Base-by-base conservation (phyloP, 2,888 invertebrate species). In the Cephus pulcher region DNA sequence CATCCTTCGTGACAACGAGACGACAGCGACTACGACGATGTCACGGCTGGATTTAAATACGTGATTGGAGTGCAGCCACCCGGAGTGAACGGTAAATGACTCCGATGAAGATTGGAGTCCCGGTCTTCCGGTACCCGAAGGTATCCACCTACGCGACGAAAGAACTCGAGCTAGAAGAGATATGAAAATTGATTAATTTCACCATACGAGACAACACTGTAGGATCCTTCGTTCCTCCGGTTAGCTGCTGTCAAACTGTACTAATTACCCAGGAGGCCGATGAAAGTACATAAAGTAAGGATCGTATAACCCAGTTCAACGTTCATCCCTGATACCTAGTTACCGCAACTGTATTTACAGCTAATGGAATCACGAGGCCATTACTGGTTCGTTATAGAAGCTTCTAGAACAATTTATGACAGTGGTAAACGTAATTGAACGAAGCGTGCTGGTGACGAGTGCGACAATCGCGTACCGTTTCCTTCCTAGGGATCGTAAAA, bases 381-480 rank as follows among this genome's bases (percentile, higher is more conserved):
- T 71, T 71, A 71, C 71, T 71, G 30, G 71, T 71, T 71, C 71
- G 71, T 71, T 71, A 71, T 34, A 71, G 71, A 32, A n/a, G 71
- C 30, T 71, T 71, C 71, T 3, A 71, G 30, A 30, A 71, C 71
- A 71, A 71, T 71, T 71, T 71, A 71, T 34, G 34, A 34, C 71
- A 32, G 71, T n/a, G 71, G 71, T 71, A 30, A 71, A 71, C 30
- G 12, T 71, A 71, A 71, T 71, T 71, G 71, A 71, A 71, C 71
- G 71, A 71, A 71, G 33, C 71, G 71, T 71, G 71, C 30, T 71
- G 23, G 23, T 30, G 71, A 71, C 71, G 33, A 23, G 34, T 32
- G 71, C 23, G 71, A 71, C 71, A 71, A 71, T 34, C 71, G 6
- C 12, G 30, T 33, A 71, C 34, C 30, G 71, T 71, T 71, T 71